phyloP scores from a whole-genome alignment of 2,797 vertebrate species.

The Pristis pectinata region DNA sequence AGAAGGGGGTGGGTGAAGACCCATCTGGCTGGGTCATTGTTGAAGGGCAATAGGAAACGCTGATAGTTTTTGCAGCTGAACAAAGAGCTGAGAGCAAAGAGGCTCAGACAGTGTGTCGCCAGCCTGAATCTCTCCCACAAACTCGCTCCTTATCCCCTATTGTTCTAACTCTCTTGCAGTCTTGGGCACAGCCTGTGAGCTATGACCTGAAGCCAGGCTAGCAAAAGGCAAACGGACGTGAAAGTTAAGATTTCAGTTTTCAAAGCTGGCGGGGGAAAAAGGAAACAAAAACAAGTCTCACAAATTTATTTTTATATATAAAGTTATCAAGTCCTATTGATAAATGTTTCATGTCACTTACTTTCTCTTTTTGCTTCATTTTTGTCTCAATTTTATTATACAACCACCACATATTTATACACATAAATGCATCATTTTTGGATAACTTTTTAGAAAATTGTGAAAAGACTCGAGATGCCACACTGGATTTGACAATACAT shows the following conservation, averaged over 20 bases:
- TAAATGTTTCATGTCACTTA: not conserved
- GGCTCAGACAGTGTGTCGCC: slow-evolving; percentile 77
- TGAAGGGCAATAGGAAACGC: slow-evolving; percentile 78
- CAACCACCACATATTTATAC: not conserved
- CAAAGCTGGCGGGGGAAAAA: not conserved
- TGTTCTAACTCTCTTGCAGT: slow-evolving; percentile 58
- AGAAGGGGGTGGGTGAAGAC: slow-evolving; percentile 53
- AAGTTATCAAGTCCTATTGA: not conserved
- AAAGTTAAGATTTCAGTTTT: slow-evolving; percentile 31
- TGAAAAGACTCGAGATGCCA: not conserved
- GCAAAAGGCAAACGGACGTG: slow-evolving; percentile 24
- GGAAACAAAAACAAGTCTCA: not conserved
- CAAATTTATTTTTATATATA: not conserved
- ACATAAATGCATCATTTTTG: not conserved
- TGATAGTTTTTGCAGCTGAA: slow-evolving; percentile 82
- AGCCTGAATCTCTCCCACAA: slow-evolving; percentile 80
- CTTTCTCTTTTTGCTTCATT: not conserved
- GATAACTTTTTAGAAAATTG: not conserved
- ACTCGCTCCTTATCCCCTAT: slow-evolving; percentile 69
- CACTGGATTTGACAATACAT: not conserved
- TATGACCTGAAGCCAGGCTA: slow-evolving; percentile 26
- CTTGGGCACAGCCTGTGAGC: slow-evolving; percentile 31
- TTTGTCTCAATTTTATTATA: not conserved
- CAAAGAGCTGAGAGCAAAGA: slow-evolving; percentile 77
- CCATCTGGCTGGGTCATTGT: slow-evolving; percentile 81